phyloP scores from a whole-genome alignment of 1,140 invertebrate genomes.

The Trypoxylus dichotomus region DNA sequence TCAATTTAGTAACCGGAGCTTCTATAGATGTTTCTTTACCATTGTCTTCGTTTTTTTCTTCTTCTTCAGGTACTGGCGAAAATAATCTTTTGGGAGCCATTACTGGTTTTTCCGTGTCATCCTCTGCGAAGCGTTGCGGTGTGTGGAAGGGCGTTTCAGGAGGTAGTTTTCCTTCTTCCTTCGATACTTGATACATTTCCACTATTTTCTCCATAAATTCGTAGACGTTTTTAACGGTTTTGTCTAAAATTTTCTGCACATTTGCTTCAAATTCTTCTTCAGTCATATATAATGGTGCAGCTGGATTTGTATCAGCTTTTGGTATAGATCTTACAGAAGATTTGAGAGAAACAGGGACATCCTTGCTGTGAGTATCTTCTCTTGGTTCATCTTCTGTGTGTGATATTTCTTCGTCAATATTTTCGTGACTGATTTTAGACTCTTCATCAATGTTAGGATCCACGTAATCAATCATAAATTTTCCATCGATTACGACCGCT shows the following conservation, averaged over 20 bases:
- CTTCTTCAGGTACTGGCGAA: neutral
- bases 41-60: neutral
- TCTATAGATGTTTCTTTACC: neutral
- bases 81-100: neutral
- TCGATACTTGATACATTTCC: conserved; percentile 19
- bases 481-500: conserved; percentile 10
- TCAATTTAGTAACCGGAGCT: neutral
- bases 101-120: neutral
- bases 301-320: neutral
- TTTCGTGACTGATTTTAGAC: neutral
- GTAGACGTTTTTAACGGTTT: conserved; percentile 27
- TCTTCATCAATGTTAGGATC: neutral
- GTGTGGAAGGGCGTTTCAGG: neutral
- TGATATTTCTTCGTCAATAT: too few species aligned
- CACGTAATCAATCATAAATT: neutral
- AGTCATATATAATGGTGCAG: neutral
- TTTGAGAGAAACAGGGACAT: neutral
- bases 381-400: neutral
- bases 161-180: neutral
- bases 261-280: conserved; percentile 27
- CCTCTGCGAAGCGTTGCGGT: too few species aligned
- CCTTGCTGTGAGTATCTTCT: neutral
- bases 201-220: conserved; percentile 26
- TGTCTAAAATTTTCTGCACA: conserved; percentile 28
- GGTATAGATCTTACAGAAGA: neutral